Conservation (phyloP, 2,888 invertebrate species). For the Lydus trimaculatus region DNA sequence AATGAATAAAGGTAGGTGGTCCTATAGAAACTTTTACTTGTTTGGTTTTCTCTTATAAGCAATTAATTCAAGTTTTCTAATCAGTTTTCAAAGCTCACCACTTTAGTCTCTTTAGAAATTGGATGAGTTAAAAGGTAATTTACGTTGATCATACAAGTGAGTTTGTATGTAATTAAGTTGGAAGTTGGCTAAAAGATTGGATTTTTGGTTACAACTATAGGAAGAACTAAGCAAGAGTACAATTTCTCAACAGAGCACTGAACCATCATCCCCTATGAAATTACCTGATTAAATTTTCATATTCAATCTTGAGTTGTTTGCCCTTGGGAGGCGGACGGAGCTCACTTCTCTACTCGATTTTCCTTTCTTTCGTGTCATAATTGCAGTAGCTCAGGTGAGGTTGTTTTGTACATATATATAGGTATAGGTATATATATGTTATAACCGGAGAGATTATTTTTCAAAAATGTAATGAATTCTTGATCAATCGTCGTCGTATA, state of each 20-base stretch:
- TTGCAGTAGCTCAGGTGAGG: conserved; percentile 23
- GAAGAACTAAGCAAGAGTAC: conserved; percentile 40
- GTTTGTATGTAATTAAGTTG: conserved; percentile 3
- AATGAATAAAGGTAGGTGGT: background rate
- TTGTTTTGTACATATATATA: conserved; percentile 13
- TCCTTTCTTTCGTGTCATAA: conserved; percentile 25
- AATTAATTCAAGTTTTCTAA: conserved; percentile 5
- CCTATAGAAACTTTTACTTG: background rate
- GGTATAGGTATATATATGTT: too few relatives aligned
- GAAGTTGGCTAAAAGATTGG: background rate
- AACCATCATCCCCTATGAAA: conserved; percentile 68
- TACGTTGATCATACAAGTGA: conserved; percentile 6
- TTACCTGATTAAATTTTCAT: conserved; percentile 81
- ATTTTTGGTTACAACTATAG: conserved; percentile 5
- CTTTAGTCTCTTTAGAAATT: background rate
- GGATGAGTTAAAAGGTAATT: background rate
- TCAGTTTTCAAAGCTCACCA: conserved; percentile 2
- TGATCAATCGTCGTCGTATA: background rate
- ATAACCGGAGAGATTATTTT: background rate
- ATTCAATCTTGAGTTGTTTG: conserved; percentile 79
- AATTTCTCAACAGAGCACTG: conserved; percentile 55
- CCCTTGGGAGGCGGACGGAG: conserved; percentile 63
- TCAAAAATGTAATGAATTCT: background rate
- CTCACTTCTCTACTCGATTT: conserved; percentile 38
- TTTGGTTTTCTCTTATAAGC: background rate